Base-by-base conservation (phyloP, 2,797 vertebrate species). In the Psittacula echo region DNA sequence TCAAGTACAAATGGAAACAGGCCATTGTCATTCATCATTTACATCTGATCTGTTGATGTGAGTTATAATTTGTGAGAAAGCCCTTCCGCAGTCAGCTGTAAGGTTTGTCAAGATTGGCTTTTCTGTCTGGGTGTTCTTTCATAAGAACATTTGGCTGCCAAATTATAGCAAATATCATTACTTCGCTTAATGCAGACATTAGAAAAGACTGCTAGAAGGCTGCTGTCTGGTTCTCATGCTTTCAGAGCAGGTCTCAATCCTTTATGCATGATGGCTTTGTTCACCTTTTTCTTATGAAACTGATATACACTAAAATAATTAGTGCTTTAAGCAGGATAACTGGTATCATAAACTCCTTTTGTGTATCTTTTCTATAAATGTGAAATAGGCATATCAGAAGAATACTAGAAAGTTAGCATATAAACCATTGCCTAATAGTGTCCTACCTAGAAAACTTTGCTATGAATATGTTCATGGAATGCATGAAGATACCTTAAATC, bases 71-170 rank as follows among this genome's bases (percentile, higher is more conserved):
- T 95, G 66, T 95, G 77, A 90, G 77, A 86, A 90, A 93, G 77
- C 62, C 71, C 67, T 95, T 94, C 65, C 2, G 2, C 72, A 77
- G 53, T 91, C 48, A 81, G 51, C 45, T 86, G 47, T 47, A 81
- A 80, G 67, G 53, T 80, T 91, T 93, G 90, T 90, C 77, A 76
- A 76, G 82, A 51, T 16, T 64, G 67, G 26, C 37, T 94, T 88
- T 90, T 92, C 83, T 91, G 60, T 93, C 85, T 95, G 93, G 74
- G 83, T 95, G 88, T 84, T 97, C 80, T 85, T 93, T 91, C 65
- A 47, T 84, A 44, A 70, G 50, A 88, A 29, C 9, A 9, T 81
- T 94, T 90, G 50, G 34, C 90, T 95, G 91, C 88, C 80, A 95
- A 93, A 50, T 95, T 64, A 47, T 82, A 79, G 58, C 77, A 95